Evolutionary conservation across 2,888 invertebrate species (phyloP).

Genomic region (Luperina testacea): DNA sequence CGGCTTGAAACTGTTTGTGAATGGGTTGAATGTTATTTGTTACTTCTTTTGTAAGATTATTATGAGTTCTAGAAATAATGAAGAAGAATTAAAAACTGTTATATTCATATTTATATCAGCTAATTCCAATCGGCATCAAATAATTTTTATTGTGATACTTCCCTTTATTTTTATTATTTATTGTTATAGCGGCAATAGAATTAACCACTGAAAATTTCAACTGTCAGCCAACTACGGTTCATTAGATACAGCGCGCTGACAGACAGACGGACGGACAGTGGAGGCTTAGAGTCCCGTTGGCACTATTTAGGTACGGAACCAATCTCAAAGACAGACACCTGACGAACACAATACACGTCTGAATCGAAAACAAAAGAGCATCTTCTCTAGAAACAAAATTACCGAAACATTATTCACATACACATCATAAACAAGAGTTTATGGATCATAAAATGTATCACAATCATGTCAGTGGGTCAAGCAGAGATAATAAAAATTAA

Average conservation of each 20-base stretch:
- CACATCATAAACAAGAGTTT: not conserved
- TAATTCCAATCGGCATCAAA: no score
- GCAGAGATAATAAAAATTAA: conserved; percentile 24
- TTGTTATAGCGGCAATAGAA: no score
- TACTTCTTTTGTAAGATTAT: not conserved
- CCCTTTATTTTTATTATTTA: no score
- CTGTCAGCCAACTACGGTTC: no score
- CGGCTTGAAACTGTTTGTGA: not conserved
- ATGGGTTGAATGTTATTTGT: not conserved
- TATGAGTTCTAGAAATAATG: not conserved
- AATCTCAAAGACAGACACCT: not conserved
- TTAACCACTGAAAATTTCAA: no score
- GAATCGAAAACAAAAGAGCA: not conserved
- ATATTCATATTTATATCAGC: no score
- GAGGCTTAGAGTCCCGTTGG: no score
- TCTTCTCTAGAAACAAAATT: not conserved
- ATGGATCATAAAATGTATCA: conserved; percentile 5
- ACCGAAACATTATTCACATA: not conserved
- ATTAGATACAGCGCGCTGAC: no score
- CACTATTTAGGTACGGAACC: not conserved
- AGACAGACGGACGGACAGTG: no score
- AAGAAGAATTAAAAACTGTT: no score
- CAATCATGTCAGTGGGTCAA: conserved; percentile 35
- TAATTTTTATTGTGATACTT: no score
- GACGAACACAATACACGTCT: not conserved